A percentile compares a stretch with the other conserved stretches of the same genome.
Evolutionary conservation across 2,113 vertebrate species (phyloP).

Genomic region (Crocuta crocuta): DNA sequence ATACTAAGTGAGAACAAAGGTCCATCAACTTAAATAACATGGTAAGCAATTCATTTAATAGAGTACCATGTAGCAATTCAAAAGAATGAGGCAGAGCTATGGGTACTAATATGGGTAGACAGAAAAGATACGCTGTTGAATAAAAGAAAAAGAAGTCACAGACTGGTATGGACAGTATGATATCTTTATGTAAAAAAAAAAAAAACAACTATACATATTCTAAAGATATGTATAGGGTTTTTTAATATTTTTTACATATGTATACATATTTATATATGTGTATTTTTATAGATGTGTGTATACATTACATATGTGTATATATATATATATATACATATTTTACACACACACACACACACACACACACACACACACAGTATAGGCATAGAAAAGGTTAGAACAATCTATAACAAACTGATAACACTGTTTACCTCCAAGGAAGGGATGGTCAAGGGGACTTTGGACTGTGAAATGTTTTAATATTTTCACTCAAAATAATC

Average conservation of each 20-base stretch:
- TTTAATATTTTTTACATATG: too few species aligned
- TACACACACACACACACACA: background rate
- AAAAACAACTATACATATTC: background rate
- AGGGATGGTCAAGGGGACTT: background rate
- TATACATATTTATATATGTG: too few species aligned
- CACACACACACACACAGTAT: background rate
- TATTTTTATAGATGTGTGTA: too few species aligned
- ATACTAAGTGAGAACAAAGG: background rate
- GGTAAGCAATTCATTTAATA: background rate
- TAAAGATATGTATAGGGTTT: background rate
- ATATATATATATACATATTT: too few species aligned
- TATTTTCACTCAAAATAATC: background rate
- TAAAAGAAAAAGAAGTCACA: background rate
- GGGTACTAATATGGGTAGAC: background rate
- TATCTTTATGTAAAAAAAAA: background rate
- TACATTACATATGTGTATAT: too few species aligned
- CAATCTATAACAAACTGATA: background rate
- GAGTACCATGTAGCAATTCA: background rate
- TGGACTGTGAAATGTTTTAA: conserved; percentile 2
- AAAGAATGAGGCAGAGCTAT: background rate
- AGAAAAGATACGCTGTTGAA: background rate
- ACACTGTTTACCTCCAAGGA: background rate
- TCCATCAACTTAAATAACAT: background rate
- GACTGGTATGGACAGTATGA: background rate
- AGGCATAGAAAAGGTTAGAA: background rate